Evolutionary conservation across 92 coral and sea anemone species (phyloP), one percentile per base, ranked within the genome.

Genomic region (Metridium senile): DNA sequence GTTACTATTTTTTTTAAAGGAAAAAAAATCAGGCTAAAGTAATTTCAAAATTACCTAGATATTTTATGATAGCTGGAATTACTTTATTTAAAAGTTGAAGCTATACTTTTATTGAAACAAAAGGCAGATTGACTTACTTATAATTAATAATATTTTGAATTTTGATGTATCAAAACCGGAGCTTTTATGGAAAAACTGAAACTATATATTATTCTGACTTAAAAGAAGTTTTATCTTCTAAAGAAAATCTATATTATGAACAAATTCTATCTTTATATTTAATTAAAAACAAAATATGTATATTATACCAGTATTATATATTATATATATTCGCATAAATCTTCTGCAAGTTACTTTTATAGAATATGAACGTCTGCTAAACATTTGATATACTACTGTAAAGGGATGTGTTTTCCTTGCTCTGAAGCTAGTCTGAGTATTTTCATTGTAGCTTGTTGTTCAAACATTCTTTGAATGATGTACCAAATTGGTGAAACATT

Each of bases 201-300:
- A 21, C 59, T 54, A 54, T 54, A 54, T 54, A 54, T 54, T 20
- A 3, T 54, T 54, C 31, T 63, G 17, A 23, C 69, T 63, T 16
- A n/a, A n/a, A n/a, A n/a, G n/a, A n/a, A n/a, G n/a, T n/a, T n/a
- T n/a, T n/a, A n/a, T n/a, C n/a, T n/a, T n/a, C 19, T 3, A 28
- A 63, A 13, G 45, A 63, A 63, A 63, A 63, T 63, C 69, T 63
- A 63, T 63, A 63, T 63, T 31, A 31, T 28, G 9, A 28, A 31
- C 39, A 63, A 30, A 63, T 63, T 63, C 43, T 30, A 63, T 27
- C 69, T 63, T 29, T 63, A 63, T 63, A 63, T 63, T 63, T 63
- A 63, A 63, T 63, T 28, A 2, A 63, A 28, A 23, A 39, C 49
- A 59, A 59, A 59, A 63, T 63, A 21, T 63, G 69, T 63, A 63